Evolutionary conservation across 2,888 invertebrate species (phyloP), one percentile per base, ranked within the genome.

Genomic region (Anthophora plumipes): DNA sequence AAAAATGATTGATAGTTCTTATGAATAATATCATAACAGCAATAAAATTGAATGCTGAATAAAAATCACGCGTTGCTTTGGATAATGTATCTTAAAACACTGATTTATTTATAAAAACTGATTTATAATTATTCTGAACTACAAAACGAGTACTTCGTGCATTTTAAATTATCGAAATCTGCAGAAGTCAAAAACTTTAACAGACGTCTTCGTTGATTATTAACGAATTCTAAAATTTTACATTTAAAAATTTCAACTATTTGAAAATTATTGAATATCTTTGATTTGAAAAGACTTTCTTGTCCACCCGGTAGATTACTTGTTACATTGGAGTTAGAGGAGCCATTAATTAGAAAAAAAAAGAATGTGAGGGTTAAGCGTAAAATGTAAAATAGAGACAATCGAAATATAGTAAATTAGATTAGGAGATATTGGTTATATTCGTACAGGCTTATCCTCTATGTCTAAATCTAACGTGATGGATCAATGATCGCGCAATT

Each of bases 381-480:
- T 60, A 4, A 39, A 69, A 64, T 20, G 25, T 55, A 59, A 73
- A n/a, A 17, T 20, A 31, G 60, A 20, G 8, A 41, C 0, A 37
- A 46, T 39, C 7, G 14, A 70, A 61, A 12, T 54, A 11, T 20
- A 48, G 48, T 8, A 61, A 41, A 1, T 12, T 17, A 61, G 25
- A 14, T 54, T 17, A n/a, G 52, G 41, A 76, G 20, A 57, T 59
- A 31, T 59, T 41, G 31, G 57, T n/a, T 31, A 67, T 79, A 70
- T 70, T 79, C 79, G 74, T 69, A 70, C 70, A 81, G 79, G 79
- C 43, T 39, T 66, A 69, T 50, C 67, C 43, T 79, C 69, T 75
- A 70, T 25, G 55, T n/a, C 66, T 74, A 74, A 73, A 70, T 61
- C 63, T 77, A 72, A 77, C 67, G 77, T 70, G 80, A 68, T 66